Percentiles rank a stretch among this genome's conserved stretches.
These are phyloP conservation scores for Ditylenchus dipsaci DNA, from an alignment of 1,140 invertebrate species.

Conservation along the genomic window DNA sequence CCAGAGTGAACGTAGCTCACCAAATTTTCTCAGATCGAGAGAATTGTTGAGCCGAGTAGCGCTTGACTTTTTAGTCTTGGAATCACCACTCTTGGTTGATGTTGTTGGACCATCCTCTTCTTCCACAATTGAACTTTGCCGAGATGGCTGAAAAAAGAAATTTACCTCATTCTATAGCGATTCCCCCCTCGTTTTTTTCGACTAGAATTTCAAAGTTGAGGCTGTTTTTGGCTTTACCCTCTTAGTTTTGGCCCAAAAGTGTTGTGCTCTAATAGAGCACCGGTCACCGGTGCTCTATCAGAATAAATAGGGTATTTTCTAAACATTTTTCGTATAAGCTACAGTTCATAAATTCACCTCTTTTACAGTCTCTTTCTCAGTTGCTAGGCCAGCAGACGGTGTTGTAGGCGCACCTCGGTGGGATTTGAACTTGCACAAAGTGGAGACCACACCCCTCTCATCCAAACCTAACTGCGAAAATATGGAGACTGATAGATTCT, in stretches of 20 bases:
- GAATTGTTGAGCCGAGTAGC: neutral
- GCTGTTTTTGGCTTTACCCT: too few species aligned
- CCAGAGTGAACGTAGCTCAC: neutral
- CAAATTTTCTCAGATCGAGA: neutral
- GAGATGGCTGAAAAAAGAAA: neutral
- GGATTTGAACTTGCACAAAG: conserved; percentile 19
- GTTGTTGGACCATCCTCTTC: neutral
- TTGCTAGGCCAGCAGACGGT: neutral
- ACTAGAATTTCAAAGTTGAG: neutral
- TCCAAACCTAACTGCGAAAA: neutral
- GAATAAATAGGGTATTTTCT: too few species aligned
- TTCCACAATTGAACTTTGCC: neutral
- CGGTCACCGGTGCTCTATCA: too few species aligned
- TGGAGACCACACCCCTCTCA: conserved; percentile 15
- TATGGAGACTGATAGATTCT: neutral
- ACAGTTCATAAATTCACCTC: neutral
- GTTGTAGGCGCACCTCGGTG: conserved; percentile 11
- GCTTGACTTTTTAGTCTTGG: neutral
- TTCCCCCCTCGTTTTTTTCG: too few species aligned
- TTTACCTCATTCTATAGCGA: too few species aligned
- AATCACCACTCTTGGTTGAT: neutral
- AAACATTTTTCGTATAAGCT: too few species aligned
- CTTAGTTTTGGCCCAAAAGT: too few species aligned
- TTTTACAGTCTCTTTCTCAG: neutral
- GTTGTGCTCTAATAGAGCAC: too few species aligned